Conservation (phyloP, 1,140 invertebrate genomes). For the Camponotus floridanus region DNA sequence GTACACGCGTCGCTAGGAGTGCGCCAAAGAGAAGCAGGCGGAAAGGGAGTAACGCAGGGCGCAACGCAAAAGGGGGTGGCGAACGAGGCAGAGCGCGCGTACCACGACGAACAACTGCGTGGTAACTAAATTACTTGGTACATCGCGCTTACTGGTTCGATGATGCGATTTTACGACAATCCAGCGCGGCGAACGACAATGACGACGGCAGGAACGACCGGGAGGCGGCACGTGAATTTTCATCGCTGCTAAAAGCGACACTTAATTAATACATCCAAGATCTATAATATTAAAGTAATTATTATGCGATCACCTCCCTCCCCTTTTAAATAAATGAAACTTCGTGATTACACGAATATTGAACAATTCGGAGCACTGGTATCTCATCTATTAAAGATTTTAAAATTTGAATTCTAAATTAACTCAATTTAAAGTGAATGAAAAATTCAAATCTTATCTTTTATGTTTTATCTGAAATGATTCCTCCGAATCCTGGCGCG, state of each 20-base stretch:
- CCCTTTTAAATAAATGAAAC: neutral
- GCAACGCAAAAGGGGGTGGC: constrained; percentile 74
- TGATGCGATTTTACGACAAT: constrained; percentile 79
- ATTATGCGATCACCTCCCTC: neutral
- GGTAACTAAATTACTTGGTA: constrained; percentile 84
- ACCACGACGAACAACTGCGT: constrained; percentile 81
- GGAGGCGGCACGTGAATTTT: constrained; percentile 44
- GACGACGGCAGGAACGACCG: constrained; percentile 16
- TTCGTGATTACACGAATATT: neutral
- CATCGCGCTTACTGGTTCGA: constrained; percentile 83
- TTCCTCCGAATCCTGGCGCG: constrained; percentile 4
- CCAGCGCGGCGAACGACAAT: constrained; percentile 70
- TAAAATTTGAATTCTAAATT: no score
- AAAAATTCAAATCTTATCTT: no score
- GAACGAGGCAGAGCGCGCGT: constrained; percentile 39
- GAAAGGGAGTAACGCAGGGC: constrained; percentile 56
- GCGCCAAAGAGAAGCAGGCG: constrained; percentile 69
- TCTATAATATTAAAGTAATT: constrained; percentile 37
- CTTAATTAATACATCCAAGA: constrained; percentile 43
- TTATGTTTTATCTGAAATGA: no score
- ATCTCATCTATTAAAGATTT: no score
- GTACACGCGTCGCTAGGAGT: constrained; percentile 82
- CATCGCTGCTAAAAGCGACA: constrained; percentile 53
- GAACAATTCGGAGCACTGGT: no score
- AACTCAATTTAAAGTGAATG: no score